phyloP scores from a whole-genome alignment of 2,888 invertebrate species.

The Spisula subtruncata region DNA sequence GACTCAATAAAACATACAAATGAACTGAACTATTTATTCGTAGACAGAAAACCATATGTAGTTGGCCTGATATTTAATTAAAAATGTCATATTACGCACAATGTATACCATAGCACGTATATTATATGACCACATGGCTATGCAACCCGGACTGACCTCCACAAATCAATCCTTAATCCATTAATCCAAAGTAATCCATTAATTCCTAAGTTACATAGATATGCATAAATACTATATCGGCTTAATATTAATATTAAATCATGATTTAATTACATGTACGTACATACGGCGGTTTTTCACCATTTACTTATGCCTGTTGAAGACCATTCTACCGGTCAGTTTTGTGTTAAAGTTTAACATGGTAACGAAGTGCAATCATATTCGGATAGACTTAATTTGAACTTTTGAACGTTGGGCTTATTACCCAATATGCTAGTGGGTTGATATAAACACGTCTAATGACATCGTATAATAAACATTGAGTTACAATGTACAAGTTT shows the following conservation, averaged over 20 bases:
- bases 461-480: too few species aligned
- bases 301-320: not conserved
- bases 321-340: too few species aligned
- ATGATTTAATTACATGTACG: not conserved
- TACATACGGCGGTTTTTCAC: not conserved
- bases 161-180: not conserved
- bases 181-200: not conserved
- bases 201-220: conserved; percentile 34
- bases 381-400: not conserved
- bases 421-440: too few species aligned
- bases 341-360: not conserved
- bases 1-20: too few species aligned
- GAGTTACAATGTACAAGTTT: too few species aligned
- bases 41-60: not conserved
- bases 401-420: not conserved
- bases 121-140: not conserved
- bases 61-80: not conserved
- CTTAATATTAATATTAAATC: not conserved
- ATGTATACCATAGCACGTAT: not conserved
- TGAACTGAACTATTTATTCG: too few species aligned
- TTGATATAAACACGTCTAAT: too few species aligned
- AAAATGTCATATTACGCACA: not conserved
- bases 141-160: not conserved
- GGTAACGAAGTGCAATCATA: not conserved
- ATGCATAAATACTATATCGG: conserved; percentile 31